Base-by-base conservation (phyloP, 1,140 invertebrate species). In the Danaus melanippus region DNA sequence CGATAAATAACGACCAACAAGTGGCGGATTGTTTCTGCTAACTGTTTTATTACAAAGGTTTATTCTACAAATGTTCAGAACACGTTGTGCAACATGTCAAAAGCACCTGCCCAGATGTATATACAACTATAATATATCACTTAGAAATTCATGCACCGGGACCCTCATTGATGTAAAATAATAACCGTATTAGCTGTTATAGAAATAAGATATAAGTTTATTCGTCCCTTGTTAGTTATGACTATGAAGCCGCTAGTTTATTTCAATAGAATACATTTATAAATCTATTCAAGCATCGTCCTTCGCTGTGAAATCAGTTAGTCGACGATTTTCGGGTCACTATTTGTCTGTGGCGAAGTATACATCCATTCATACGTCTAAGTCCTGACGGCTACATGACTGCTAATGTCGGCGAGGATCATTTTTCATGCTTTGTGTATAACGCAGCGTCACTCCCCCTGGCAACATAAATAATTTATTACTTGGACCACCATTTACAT, bases 1-100 rank as follows among this genome's bases (percentile, higher is more conserved):
- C 57, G 56, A 71, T 71, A 71, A 71, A 71, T 71, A 63, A 67
- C 56, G 39, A 51, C 51, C 45, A 61, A 56, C 49, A 57, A 61
- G 56, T 58, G 59, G 45, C 44, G 60, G 50, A 53, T 58, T 58
- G 60, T 60, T 62, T 62, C 55, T 53, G 59, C 12, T 53, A 53
- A 59, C 45, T 46, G 56, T 58, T 53, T 58, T 53, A 47, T 47
- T 53, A 46, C 46, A 12, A 12, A 40, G 32, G 39, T 32, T n/a
- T 6, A 50, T 32, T 32, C 21, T 32, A 32, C 21, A 32, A 32
- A 32, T 32, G 21, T 32, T 8, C 21, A 32, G 21, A 32, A 32
- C 21, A 32, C 21, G 21, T 32, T 32, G 21, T 32, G 21, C 21
- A 32, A 32, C 21, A 32, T 32, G 21, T 32, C 21, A 32, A 32